Conservation (phyloP, 2,888 invertebrate genomes). For the Colletes collaris region DNA sequence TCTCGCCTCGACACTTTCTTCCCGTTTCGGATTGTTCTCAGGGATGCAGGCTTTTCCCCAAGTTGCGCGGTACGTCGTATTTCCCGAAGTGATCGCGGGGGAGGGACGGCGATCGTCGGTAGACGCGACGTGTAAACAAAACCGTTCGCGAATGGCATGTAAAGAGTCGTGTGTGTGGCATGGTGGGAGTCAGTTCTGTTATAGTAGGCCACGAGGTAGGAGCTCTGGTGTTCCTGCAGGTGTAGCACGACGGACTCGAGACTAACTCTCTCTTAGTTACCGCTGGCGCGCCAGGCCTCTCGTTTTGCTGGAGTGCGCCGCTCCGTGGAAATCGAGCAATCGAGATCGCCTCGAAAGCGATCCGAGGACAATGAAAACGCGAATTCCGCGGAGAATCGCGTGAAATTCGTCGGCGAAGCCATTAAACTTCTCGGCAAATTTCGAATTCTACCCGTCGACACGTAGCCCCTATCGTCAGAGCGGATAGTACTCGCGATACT, state of each 20-base stretch:
- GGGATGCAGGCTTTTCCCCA: no score
- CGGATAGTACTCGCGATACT: no score
- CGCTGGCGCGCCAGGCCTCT: slow-evolving; percentile 45
- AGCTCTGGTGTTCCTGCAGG: slow-evolving; percentile 75
- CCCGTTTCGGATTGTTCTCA: no score
- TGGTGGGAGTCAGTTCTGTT: slow-evolving; percentile 83
- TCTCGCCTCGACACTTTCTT: no score
- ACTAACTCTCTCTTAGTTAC: slow-evolving; percentile 78
- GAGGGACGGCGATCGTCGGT: no score
- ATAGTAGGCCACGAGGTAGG: slow-evolving; percentile 83
- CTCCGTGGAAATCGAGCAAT: slow-evolving; percentile 40
- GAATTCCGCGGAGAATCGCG: slow-evolving; percentile 17
- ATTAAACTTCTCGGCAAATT: no score
- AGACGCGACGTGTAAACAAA: slow-evolving; percentile 66
- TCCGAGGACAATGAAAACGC: slow-evolving; percentile 39
- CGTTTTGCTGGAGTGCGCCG: slow-evolving; percentile 47
- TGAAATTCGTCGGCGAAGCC: neutral
- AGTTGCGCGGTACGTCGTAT: no score
- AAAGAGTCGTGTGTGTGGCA: slow-evolving; percentile 70
- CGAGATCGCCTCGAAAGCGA: slow-evolving; percentile 43
- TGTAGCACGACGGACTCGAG: slow-evolving; percentile 69
- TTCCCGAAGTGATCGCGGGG: no score
- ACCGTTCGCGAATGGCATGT: slow-evolving; percentile 73
- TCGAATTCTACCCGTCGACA: no score
- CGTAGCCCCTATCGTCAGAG: no score